Percentiles rank a stretch among this genome's conserved stretches.
Evolutionary conservation across 2,888 invertebrate genomes (phyloP).

Genomic region (Erebia ligea): DNA sequence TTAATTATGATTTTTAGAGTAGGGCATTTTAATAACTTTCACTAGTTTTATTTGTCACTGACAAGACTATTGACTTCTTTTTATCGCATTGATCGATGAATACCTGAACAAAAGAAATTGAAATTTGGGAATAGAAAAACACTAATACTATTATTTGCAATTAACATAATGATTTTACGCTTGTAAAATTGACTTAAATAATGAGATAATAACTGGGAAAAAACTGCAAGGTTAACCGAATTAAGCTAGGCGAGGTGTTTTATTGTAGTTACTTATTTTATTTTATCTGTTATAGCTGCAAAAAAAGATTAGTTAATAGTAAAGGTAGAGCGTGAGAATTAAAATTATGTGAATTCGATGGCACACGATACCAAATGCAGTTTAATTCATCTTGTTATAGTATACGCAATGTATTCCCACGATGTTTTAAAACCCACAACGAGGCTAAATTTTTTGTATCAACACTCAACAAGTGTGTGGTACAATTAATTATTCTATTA

Average conservation of each 20-base stretch:
- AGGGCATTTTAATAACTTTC: slow-evolving; percentile 18
- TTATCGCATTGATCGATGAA: slow-evolving; percentile 19
- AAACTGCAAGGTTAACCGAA: neutral
- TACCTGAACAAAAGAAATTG: slow-evolving; percentile 16
- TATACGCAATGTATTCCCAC: slow-evolving; percentile 40
- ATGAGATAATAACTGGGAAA: neutral
- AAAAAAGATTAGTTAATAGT: slow-evolving; percentile 3
- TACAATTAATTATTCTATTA: slow-evolving; percentile 7
- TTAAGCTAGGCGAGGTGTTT: neutral
- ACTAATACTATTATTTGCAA: neutral
- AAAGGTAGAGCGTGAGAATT: slow-evolving; percentile 28
- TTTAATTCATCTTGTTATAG: slow-evolving; percentile 27
- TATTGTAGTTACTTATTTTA: neutral
- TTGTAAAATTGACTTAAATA: neutral
- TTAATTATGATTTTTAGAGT: neutral
- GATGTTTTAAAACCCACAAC: slow-evolving; percentile 34
- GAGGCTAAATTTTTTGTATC: slow-evolving; percentile 27
- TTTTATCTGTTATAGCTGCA: neutral
- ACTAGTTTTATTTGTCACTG: slow-evolving; percentile 27
- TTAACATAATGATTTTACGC: neutral
- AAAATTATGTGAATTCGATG: slow-evolving; percentile 34
- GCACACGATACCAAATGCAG: slow-evolving; percentile 35
- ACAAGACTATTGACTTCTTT: slow-evolving; percentile 23
- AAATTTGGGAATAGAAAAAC: slow-evolving; percentile 10
- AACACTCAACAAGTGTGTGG: neutral